Base-by-base conservation (phyloP, 2,888 invertebrate species). In the Ctena decussata region DNA sequence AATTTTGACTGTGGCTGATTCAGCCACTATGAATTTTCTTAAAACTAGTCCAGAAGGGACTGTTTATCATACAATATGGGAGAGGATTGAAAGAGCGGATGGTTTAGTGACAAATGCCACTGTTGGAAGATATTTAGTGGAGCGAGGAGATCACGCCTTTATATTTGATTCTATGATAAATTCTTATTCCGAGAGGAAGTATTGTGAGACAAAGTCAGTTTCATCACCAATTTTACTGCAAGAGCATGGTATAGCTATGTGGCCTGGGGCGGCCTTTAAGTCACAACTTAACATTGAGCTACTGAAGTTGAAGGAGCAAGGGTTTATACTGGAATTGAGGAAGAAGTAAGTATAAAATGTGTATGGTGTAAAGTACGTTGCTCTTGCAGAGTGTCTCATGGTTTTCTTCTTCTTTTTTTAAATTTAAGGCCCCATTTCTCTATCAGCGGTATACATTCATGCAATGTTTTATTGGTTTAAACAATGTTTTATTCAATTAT, bases 131-230 rank as follows among this genome's bases (percentile, higher is more conserved):
- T 11, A 77, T 27, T 82, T 75, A 44, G 85, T 90, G 6, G 80
- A 78, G 53, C 71, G 35, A 5, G 88, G 89, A 1, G 69, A 83
- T 18, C 86, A 89, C 74, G 94, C 93, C 0, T 93, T 94, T 73
- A 92, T 94, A 24, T 94, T 93, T 81, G 94, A 94, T 74, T 93
- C 90, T 39, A 84, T 92, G 74, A 94, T 94, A 70, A 93, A 94
- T 84, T 86, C 90, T 8, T 93, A 90, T 35, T 89, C 92, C 0
- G 92, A 92, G 77, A 91, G 91, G 46, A 89, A 86, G 24, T 84
- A 93, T 37, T 94, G 94, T 80, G 80, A 82, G 12, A 93, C 93
- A 35, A 89, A 89, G 81, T 89, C 92, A 8, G 91, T 91, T 27
- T 92, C 92, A 0, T 80, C 91, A 11, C 93, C 94, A 0, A 92